These are phyloP conservation scores for Gobionotothen gibberifrons DNA, from an alignment of 2,797 vertebrate species.

Conservation along the genomic window DNA sequence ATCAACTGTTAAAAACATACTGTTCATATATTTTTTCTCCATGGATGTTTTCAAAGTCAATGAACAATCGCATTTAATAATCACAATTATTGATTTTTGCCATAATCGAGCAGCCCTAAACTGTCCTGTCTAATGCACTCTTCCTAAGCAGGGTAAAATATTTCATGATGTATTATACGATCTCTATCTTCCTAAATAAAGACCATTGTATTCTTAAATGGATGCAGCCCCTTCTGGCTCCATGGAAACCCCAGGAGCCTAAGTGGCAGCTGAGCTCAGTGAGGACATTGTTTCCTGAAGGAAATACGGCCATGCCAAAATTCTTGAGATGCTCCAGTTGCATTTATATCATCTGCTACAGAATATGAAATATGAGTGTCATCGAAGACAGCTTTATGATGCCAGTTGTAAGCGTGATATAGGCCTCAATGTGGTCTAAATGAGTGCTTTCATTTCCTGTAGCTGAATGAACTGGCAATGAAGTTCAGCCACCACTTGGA, in stretches of 20 bases:
- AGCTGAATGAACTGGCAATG: conserved; percentile 19
- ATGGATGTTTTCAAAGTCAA: no score
- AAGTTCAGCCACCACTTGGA: conserved; percentile 30
- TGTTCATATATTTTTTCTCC: no score
- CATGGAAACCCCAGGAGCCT: conserved; percentile 50
- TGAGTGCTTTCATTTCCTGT: conserved; percentile 21
- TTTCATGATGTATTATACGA: conserved; percentile 5
- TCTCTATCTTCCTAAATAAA: conserved; percentile 6
- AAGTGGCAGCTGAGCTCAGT: conserved; percentile 64
- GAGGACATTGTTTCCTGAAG: conserved; percentile 67
- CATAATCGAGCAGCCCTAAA: no score
- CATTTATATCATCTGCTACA: conserved; percentile 69
- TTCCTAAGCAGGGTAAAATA: conserved; percentile 22
- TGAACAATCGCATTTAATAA: no score
- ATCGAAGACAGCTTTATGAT: conserved; percentile 64
- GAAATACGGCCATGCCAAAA: conserved; percentile 60
- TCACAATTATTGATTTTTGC: no score
- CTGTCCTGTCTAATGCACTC: conserved; percentile 1
- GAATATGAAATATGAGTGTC: conserved; percentile 65
- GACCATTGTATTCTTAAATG: conserved; percentile 4
- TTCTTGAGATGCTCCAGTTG: conserved; percentile 71
- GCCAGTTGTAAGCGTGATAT: conserved; percentile 59
- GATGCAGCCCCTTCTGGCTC: conserved; percentile 25
- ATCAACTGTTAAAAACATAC: no score
- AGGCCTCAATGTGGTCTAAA: conserved; percentile 37